A percentile compares a stretch with the other conserved stretches of the same genome.
Evolutionary conservation across 30 jellyfish, hydroid and myxozoan species (phyloP).

Genomic region (Haliclystus octoradiatus): DNA sequence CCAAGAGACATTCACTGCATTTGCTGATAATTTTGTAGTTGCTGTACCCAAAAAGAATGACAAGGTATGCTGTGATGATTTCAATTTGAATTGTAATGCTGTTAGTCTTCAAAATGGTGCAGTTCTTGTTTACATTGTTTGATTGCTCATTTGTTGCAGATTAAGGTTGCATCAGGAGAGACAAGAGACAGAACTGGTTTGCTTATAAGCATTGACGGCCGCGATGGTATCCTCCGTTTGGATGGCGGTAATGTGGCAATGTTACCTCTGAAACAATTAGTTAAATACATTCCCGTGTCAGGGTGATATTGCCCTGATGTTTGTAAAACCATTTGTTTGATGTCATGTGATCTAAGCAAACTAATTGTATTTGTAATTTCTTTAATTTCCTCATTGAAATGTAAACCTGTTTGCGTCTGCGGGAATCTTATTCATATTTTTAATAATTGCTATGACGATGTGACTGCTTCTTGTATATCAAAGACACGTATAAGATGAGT

Average conservation of each 20-base stretch:
- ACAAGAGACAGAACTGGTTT: slow-evolving; percentile 63
- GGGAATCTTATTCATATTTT: no score
- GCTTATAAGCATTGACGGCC: slow-evolving; percentile 77
- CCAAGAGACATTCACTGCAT: not conserved
- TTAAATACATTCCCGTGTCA: slow-evolving; percentile 63
- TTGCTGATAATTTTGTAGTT: not conserved
- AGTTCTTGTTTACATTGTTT: no score
- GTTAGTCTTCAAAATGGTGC: not conserved
- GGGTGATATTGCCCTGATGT: no score
- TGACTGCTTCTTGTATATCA: no score
- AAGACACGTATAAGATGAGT: no score
- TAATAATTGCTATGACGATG: no score
- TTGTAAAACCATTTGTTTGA: no score
- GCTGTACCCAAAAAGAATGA: not conserved
- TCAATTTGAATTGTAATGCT: not conserved
- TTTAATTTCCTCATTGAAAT: no score
- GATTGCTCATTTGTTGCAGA: slow-evolving; percentile 25
- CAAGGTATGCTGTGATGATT: not conserved
- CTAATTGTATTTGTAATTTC: no score
- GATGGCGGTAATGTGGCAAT: slow-evolving; percentile 49
- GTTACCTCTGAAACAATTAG: slow-evolving; percentile 57
- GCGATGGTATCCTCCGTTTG: slow-evolving; percentile 76
- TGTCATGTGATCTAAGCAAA: no score
- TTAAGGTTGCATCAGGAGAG: slow-evolving; percentile 63
- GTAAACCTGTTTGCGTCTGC: no score